Evolutionary conservation across 64 coral and sea anemone species (phyloP), one percentile per base, ranked within the genome.

Genomic region (Dendronephthya gigantea): DNA sequence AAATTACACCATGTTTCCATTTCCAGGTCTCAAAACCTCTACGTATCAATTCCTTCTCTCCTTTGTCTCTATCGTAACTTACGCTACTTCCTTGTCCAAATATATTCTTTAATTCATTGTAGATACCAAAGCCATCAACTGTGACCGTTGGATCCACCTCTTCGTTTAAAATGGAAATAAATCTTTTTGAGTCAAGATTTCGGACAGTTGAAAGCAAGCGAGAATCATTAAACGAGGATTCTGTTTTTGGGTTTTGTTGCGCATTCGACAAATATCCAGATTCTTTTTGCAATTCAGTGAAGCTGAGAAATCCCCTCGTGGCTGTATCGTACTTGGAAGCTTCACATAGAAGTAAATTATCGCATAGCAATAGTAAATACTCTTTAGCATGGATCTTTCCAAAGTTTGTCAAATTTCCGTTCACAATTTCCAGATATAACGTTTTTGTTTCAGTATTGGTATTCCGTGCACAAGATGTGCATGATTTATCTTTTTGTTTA

Each of bases 1-100:
- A 49, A 83, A 88, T 88, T 74, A 88, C 34, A 14, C 88, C 88
- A 89, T 89, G 88, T 49, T 40, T 89, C 88, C 88, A 89, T 30
- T 84, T 48, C 14, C 82, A 89, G 19, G 55, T 89, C 16, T 39
- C 38, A 81, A 89, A 39, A 43, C 88, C 79, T 14, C 82, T 56
- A 48, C 88, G 88, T 68, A 89, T 89, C 14, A 89, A 30, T 89
- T 89, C 88, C 49, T 84, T 89, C 39, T 84, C 38, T 30, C 40
- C 9, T 59, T 84, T 29, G 22, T 74, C 82, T 89, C 48, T 84
- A 27, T 83, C 87, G 34, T 45, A 83, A 39, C 23, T 45, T 30
- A 35, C 56, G 52, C 65, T 85, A 41, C 50, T 66, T 89, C 59
- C 55, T 17, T 45, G 41, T 11, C 88, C 36, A 69, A 35, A 83